Conservation (phyloP, 2,113 vertebrate genomes). For the Oophaga pumilio region DNA sequence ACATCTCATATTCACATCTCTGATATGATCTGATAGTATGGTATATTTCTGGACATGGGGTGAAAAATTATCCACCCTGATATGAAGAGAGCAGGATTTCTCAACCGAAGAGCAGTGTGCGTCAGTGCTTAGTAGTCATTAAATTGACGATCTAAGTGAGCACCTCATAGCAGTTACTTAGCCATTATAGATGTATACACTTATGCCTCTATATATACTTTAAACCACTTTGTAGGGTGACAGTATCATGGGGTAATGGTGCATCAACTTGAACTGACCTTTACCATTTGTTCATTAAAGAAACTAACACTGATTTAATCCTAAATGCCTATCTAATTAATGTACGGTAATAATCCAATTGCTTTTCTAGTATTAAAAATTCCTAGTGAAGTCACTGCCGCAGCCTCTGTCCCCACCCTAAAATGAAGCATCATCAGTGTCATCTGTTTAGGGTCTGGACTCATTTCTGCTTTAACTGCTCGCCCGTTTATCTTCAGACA, state of each 20-base stretch:
- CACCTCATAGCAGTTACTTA: not conserved
- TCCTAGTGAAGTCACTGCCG: too few species aligned
- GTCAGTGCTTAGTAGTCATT: not conserved
- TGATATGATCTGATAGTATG: not conserved
- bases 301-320: too few species aligned
- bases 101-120: not conserved
- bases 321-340: too few species aligned
- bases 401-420: too few species aligned
- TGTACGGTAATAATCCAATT: too few species aligned
- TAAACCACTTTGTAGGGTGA: not conserved
- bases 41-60: not conserved
- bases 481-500: too few species aligned
- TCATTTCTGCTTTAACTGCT: too few species aligned
- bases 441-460: too few species aligned
- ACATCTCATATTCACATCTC: not conserved
- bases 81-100: not conserved
- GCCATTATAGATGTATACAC: not conserved
- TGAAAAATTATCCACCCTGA: not conserved
- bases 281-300: too few species aligned
- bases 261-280: not conserved
- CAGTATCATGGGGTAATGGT: not conserved
- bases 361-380: too few species aligned
- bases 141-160: not conserved
- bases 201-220: not conserved
- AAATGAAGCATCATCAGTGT: too few species aligned